These are phyloP conservation scores for Drosophila virilis DNA, from an alignment of 1,140 invertebrate species.

Conservation along the genomic window DNA sequence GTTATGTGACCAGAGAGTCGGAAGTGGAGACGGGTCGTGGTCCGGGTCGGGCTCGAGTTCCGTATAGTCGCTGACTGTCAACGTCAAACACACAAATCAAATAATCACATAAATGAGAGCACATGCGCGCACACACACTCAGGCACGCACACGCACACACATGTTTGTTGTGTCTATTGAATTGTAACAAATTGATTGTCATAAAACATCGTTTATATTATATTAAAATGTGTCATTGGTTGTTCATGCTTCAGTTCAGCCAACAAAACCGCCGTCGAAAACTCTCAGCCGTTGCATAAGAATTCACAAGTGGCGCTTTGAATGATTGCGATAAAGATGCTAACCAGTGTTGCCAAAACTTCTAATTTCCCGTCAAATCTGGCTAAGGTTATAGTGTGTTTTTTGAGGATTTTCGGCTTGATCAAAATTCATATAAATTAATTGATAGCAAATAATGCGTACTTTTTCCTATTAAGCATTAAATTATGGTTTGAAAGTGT, in stretches of 20 bases:
- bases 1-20: conserved; percentile 49
- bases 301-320: conserved; percentile 78
- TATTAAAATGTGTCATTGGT: conserved; percentile 79
- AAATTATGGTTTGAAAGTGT: no score
- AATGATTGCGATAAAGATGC: conserved; percentile 77
- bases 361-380: background rate
- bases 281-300: conserved; percentile 25
- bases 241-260: conserved; percentile 75
- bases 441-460: no score
- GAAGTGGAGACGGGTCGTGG: background rate
- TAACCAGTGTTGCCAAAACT: conserved; percentile 1
- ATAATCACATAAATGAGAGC: conserved; percentile 83
- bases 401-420: background rate
- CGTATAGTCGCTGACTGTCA: conserved; percentile 52
- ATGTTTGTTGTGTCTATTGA: conserved; percentile 70
- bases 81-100: conserved; percentile 80
- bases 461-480: no score
- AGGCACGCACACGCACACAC: conserved; percentile 7
- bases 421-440: background rate
- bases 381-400: background rate
- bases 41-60: background rate
- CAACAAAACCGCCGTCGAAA: conserved; percentile 44
- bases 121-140: conserved; percentile 19
- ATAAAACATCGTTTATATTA: conserved; percentile 83
- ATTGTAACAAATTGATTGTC: conserved; percentile 83